Evolutionary conservation across 2,113 vertebrate species (phyloP), one percentile per base, ranked within the genome.

Genomic region (Hypocryptadius cinnamomeus): DNA sequence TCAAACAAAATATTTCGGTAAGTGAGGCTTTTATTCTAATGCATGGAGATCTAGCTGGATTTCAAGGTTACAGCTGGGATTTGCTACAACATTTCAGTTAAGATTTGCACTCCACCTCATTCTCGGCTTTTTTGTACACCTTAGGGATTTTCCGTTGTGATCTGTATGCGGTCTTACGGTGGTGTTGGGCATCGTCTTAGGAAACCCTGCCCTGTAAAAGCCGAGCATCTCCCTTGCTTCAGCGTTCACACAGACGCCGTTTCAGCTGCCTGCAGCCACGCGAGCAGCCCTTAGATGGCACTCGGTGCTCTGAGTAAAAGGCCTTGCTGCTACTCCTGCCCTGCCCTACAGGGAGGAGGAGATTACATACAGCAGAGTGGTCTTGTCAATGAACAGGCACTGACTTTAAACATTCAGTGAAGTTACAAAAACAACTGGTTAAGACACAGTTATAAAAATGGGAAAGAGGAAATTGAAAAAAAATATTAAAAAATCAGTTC

Each of bases 211-310:
- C 89, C 53, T 44, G 57, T 51, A 35, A 35, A 94, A 84, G 79
- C 82, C 25, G 40, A 79, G 69, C 44, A 8, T 69, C 28, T 78
- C 28, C 22, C 22, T 54, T 8, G 5, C 19, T 59, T 40, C 21
- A 7, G 42, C 30, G 59, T 27, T 31, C 39, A 3, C 9, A 5
- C 33, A 9, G 37, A 23, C 0, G 8, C 24, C 3, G 20, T 30
- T 74, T 33, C 20, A 54, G 64, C 78, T 91, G 94, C 66, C 70
- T 85, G 96, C 95, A 96, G 40, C 68, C 72, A 74, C 28, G 47
- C 21, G 28, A 78, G 60, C 50, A 66, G 90, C 87, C 97, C 48
- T 77, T 96, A 97, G 97, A 42, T 97, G 97, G 96, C 90, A 93
- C 60, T 94, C 76, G 63, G 28, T 92, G 96, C 83, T 81, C 83